Percentiles rank a stretch among this genome's conserved stretches.
These are phyloP conservation scores for Palythoa grandiflora DNA, from an alignment of 92 coral and sea anemone species.

Conservation along the genomic window DNA sequence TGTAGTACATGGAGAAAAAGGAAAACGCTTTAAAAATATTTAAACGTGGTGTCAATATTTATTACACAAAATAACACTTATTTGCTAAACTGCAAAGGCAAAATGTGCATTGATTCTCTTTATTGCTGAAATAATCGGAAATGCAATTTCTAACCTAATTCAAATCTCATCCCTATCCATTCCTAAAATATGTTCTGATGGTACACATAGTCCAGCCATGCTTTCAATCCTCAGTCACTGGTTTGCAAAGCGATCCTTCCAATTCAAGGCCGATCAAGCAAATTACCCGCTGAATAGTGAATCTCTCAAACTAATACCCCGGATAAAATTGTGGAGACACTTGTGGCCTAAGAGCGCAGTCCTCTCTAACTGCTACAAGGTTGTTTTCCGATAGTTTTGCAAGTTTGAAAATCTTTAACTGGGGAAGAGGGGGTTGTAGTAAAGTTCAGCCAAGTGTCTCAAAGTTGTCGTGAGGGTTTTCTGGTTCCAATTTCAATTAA, in stretches of 20 bases:
- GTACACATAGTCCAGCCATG: not conserved
- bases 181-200: not conserved
- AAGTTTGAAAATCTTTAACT: no score
- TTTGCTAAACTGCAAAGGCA: not conserved
- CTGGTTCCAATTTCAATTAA: no score
- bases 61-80: no score
- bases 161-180: not conserved
- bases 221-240: not conserved
- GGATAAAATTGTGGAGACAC: not conserved
- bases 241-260: not conserved
- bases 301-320: not conserved
- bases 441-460: no score
- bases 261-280: not conserved
- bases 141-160: not conserved
- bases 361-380: no score
- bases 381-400: no score
- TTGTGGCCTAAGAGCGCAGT: not conserved
- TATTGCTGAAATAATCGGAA: not conserved
- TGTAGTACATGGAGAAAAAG: no score
- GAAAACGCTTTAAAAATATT: no score
- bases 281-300: not conserved
- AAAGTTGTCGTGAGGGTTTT: no score
- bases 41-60: no score
- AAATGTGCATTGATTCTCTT: not conserved
- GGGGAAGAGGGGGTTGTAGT: no score